Evolutionary conservation across 1,140 invertebrate genomes (phyloP), one percentile per base, ranked within the genome.

Genomic region (Melipona quadrifasciata): DNA sequence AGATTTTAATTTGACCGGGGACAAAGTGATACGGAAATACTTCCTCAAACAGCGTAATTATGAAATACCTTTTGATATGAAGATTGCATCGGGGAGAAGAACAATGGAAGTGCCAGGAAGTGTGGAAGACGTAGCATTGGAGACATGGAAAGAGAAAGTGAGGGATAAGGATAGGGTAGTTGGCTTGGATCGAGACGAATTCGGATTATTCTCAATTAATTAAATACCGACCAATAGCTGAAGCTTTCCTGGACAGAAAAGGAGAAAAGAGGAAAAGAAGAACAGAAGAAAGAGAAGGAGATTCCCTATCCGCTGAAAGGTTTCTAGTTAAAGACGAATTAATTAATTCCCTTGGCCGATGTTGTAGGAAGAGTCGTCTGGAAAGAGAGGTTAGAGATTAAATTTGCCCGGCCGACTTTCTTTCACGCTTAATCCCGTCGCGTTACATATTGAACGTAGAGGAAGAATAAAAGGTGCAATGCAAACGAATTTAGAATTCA

Each of bases 201-300:
- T 90, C 81, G 71, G 74, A 91, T 91, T 90, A 91, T 90, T 90
- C 85, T 89, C 75, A 89, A 91, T 91, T 92, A 91, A 91, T 91
- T 90, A 90, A 91, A 91, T 91, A 91, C 87, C 91, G 72, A 84
- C 74, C 72, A 80, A 86, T 82, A 80, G 67, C 72, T 83, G 68
- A 67, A 64, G 75, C 34, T 58, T 53, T 70, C 65, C 19, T 67
- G 70, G 73, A 39, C 19, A 71, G 71, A 58, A 6, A 24, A 4
- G 17, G n/a, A 24, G 17, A 10, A 51, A 72, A 10, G 39, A 10
- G n/a, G 11, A 27, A 51, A 21, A 72, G 24, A 21, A 14, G 58
- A 14, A 61, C 58, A 70, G 3, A 24, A 16, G 24, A 67, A 14
- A 21, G 31, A 71, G 34, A 53, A 67, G n/a, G 39, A 68, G 83